A percentile compares a stretch with the other conserved stretches of the same genome.
Evolutionary conservation across 2,797 vertebrate genomes (phyloP).

Genomic region (Phoxinus dragarum): DNA sequence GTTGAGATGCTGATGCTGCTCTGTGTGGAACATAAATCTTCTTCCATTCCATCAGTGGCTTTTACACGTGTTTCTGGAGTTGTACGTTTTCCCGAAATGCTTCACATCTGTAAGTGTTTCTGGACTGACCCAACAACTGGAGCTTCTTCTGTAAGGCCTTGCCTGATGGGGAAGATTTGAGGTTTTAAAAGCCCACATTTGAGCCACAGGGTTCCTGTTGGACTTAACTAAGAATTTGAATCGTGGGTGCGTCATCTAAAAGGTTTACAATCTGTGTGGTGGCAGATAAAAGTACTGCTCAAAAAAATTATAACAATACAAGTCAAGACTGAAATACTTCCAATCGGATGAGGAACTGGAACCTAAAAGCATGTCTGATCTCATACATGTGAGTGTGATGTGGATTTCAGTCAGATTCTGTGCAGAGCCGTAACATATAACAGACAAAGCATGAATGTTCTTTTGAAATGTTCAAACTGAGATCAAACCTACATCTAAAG

Average conservation of each 20-base stretch:
- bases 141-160: conserved; percentile 53
- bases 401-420: not conserved
- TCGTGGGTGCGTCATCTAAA: conserved; percentile 13
- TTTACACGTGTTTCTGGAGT: conserved; percentile 69
- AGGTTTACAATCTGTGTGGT: not conserved
- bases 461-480: not conserved
- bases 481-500: conserved; percentile 2
- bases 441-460: not conserved
- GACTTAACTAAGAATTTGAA: not conserved
- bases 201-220: not conserved
- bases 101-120: conserved; percentile 73
- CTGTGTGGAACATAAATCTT: conserved; percentile 64
- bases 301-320: not conserved
- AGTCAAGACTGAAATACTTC: not conserved
- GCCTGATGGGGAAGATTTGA: conserved; percentile 48
- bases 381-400: not conserved
- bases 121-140: conserved; percentile 66
- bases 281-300: conserved; percentile 12
- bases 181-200: not conserved
- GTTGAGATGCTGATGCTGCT: conserved; percentile 15
- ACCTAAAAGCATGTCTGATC: not conserved
- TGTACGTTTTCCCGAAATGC: conserved; percentile 69
- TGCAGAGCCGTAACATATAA: not conserved
- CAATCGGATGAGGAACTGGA: conserved; percentile 6
- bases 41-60: conserved; percentile 63